phyloP scores from a whole-genome alignment of 2,797 vertebrate species.

The Notoglanidium macrostoma region DNA sequence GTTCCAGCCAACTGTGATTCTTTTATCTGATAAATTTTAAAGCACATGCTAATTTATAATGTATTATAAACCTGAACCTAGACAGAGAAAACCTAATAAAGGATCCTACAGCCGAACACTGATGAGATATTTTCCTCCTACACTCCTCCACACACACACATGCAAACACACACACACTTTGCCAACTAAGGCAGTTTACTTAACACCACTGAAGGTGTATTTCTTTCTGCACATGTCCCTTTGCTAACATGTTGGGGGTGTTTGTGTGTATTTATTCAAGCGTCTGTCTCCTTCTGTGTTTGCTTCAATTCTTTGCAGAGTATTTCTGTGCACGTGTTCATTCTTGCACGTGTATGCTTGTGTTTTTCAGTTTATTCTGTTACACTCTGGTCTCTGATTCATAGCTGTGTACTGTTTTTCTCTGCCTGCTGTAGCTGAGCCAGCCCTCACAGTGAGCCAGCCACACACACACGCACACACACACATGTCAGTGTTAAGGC shows the following conservation, averaged over 20 bases:
- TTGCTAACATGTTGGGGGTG: neutral
- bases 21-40: conserved; percentile 27
- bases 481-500: conserved; percentile 57
- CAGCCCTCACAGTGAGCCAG: conserved; percentile 62
- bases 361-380: conserved; percentile 34
- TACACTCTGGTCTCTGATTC: conserved; percentile 67
- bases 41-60: conserved; percentile 24
- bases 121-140: conserved; percentile 6
- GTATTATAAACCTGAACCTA: conserved; percentile 12
- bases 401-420: conserved; percentile 61
- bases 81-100: conserved; percentile 24
- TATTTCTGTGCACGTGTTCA: conserved; percentile 16
- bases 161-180: neutral
- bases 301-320: conserved; percentile 54
- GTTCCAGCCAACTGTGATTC: conserved; percentile 28
- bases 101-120: conserved; percentile 2
- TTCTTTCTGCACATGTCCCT: conserved; percentile 21
- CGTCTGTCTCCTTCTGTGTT: conserved; percentile 50
- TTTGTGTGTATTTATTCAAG: conserved; percentile 20
- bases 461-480: conserved; percentile 46
- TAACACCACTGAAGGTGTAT: conserved; percentile 8
- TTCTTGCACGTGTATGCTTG: conserved; percentile 20
- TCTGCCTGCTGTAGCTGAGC: conserved; percentile 66
- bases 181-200: conserved; percentile 30
- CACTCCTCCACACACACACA: neutral